Base-by-base conservation (phyloP, 2,888 invertebrate species). In the Bombylius major region DNA sequence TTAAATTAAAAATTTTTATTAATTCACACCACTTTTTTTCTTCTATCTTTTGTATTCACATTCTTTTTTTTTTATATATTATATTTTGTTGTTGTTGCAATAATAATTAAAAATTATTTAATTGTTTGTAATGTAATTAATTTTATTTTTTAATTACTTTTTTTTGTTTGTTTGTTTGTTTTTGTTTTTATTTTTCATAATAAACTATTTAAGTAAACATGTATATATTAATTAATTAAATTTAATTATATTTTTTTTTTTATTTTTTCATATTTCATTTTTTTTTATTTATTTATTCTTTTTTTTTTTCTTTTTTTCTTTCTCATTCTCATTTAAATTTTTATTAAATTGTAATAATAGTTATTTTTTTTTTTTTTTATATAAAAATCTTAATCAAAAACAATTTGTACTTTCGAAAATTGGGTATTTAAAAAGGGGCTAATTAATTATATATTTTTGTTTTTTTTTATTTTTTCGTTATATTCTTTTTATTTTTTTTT, bases 351-450 rank as follows among this genome's bases (percentile, higher is more conserved):
- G 39, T 42, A 11, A 42, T 42, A 42, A 42, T 42, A 42, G 12
- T 42, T 11, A n/a, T 8, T 42, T 11, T 23, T 23, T 23, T 23
- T 23, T 23, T 23, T 23, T 1, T 23, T 23, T 23, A 23, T 42
- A 11, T 55, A 68, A 66, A 67, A 67, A 65, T 66, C 62, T 64
- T 64, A 66, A 70, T 58, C 47, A 71, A 59, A 67, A 72, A 72
- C 72, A 72, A 72, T 72, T 72, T 72, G 72, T 72, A 72, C 72
- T 72, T 69, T 72, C 72, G 72, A 72, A 72, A 72, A 56, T 58
- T 56, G 68, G 69, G 70, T 53, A 53, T 58, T 56, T 55, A 58
- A 53, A 53, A 54, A 50, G 50, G 49, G 49, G 36, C 54, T 54
- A 54, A 50, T 42, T 42, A 42, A 11, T 5, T 42, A 42, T 11